Conservation (phyloP, 2,888 invertebrate species). For the Drosophila kambysellisi region DNA sequence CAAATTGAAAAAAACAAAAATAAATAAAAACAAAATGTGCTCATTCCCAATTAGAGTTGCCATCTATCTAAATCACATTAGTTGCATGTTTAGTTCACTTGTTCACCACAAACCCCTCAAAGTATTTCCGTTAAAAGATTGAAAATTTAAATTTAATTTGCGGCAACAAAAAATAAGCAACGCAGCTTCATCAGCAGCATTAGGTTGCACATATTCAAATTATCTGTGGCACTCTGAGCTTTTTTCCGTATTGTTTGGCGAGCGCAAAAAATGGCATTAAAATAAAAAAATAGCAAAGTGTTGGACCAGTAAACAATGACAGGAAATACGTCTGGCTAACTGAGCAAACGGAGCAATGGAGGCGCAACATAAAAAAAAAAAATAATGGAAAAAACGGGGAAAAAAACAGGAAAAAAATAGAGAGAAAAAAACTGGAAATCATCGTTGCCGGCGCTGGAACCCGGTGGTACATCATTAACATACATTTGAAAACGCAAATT, state of each 20-base stretch:
- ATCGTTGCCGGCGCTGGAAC: slow-evolving; percentile 48
- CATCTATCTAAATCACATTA: slow-evolving; percentile 48
- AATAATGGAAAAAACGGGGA: slow-evolving; percentile 38
- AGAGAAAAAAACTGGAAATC: slow-evolving; percentile 64
- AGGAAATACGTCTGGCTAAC: slow-evolving; percentile 76
- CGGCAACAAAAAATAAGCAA: slow-evolving; percentile 21
- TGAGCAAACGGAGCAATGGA: slow-evolving; percentile 29
- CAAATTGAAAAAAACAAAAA: background rate
- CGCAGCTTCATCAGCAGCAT: slow-evolving; percentile 65
- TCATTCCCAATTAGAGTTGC: slow-evolving; percentile 27
- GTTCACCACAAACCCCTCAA: slow-evolving; percentile 3
- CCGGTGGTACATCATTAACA: slow-evolving; percentile 70
- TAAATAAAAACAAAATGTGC: background rate
- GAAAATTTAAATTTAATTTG: slow-evolving; percentile 70
- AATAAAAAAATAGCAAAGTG: slow-evolving; percentile 73
- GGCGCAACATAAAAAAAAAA: slow-evolving; percentile 8
- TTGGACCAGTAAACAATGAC: slow-evolving; percentile 57
- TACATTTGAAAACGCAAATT: slow-evolving; percentile 80
- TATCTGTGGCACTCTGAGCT: slow-evolving; percentile 26
- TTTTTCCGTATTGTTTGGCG: slow-evolving; percentile 22
- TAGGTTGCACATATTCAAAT: slow-evolving; percentile 76
- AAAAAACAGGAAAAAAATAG: slow-evolving; percentile 1
- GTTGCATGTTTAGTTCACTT: slow-evolving; percentile 9
- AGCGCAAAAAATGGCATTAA: slow-evolving; percentile 58
- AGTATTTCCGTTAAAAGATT: slow-evolving; percentile 61